Evolutionary conservation across 2,797 vertebrate species (phyloP).

Genomic region (Ceyx erithaca): DNA sequence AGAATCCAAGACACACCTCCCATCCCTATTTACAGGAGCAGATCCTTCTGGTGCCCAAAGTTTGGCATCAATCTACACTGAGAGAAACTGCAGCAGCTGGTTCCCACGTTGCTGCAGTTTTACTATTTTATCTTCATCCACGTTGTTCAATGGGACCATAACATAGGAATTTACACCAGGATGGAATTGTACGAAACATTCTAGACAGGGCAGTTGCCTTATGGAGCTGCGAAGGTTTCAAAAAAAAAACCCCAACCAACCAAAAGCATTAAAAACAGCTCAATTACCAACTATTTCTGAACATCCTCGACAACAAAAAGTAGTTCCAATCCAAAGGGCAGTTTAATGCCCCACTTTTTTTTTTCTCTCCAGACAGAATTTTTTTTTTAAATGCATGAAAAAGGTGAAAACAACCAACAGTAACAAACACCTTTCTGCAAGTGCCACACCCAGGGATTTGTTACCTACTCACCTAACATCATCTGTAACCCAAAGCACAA

Average conservation of each 20-base stretch:
- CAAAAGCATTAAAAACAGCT: background rate
- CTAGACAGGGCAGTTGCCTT: background rate
- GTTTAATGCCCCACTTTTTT: background rate
- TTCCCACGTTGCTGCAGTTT: background rate
- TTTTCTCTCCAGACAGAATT: rapidly evolving
- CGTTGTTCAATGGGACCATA: background rate
- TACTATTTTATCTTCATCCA: background rate
- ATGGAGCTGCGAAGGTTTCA: background rate
- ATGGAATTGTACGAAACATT: background rate
- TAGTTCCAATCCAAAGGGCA: background rate
- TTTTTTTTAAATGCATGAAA: no score
- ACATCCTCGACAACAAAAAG: background rate
- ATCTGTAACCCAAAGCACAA: background rate
- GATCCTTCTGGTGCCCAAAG: background rate
- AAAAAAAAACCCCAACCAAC: no score
- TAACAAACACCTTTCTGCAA: background rate
- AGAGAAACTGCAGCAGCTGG: background rate
- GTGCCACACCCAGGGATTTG: background rate
- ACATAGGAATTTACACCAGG: background rate
- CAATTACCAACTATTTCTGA: background rate
- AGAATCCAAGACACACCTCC: background rate
- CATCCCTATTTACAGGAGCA: no score
- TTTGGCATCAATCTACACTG: background rate
- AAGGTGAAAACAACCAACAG: no score
- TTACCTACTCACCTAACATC: background rate